Evolutionary conservation across 2,797 vertebrate genomes (phyloP).

Genomic region (Falco berigora): DNA sequence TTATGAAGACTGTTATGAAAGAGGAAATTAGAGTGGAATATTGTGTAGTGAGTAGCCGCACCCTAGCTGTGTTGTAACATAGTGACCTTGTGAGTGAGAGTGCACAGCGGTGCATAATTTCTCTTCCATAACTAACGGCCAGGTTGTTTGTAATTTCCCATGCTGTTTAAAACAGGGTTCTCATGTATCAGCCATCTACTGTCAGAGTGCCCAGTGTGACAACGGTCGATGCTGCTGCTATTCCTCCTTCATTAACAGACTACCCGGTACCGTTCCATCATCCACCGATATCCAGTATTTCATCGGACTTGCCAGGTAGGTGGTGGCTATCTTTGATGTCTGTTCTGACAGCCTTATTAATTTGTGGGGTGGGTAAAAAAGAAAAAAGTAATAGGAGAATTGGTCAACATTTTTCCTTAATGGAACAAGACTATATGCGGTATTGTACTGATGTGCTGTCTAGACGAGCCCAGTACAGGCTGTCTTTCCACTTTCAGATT

Average conservation of each 20-base stretch:
- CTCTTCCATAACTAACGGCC: slow-evolving; percentile 20
- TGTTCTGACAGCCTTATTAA: not conserved
- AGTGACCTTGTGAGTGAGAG: not conserved
- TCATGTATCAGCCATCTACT: slow-evolving; percentile 89
- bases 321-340: not conserved
- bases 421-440: not conserved
- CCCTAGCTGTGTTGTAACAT: not conserved
- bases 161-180: slow-evolving; percentile 79
- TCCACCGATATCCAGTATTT: slow-evolving; percentile 83
- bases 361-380: not conserved
- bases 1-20: slow-evolving; percentile 49
- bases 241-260: slow-evolving; percentile 85
- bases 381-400: not conserved
- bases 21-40: slow-evolving; percentile 13
- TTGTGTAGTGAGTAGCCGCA: slow-evolving; percentile 36
- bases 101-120: not conserved
- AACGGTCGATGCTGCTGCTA: slow-evolving; percentile 81
- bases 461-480: not conserved
- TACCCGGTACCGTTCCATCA: slow-evolving; percentile 92
- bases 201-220: slow-evolving; percentile 85
- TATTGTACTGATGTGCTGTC: not conserved
- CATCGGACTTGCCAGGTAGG: slow-evolving; percentile 93
- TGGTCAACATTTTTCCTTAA: not conserved
- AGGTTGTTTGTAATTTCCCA: slow-evolving; percentile 53
- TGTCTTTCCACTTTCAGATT: not conserved